Evolutionary conservation across 2,113 vertebrate genomes (phyloP).

Genomic region (rabbit (Oryctolagus cuniculus)): DNA sequence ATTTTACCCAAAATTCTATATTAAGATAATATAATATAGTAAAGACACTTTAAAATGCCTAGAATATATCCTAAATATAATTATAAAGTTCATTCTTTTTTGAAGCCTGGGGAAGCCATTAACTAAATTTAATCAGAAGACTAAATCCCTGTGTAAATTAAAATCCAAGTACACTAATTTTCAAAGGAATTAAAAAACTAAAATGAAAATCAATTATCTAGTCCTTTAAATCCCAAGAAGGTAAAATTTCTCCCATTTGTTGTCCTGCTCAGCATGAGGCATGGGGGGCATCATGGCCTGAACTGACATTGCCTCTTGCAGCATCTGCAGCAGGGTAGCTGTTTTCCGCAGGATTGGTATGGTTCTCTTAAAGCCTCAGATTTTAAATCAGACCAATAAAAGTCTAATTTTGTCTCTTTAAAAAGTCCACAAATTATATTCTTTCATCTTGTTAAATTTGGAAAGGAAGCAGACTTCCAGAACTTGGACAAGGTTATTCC

Average conservation of each 20-base stretch:
- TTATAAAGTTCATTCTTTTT: slow-evolving; percentile 56
- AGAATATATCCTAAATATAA: slow-evolving; percentile 28
- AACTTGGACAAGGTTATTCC: not conserved
- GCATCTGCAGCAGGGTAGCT: not conserved
- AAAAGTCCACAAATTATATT: not conserved
- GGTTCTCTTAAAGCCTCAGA: not conserved
- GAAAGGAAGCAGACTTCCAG: slow-evolving; percentile 14
- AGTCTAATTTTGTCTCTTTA: not conserved
- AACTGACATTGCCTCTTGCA: not conserved
- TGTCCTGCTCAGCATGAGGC: not conserved
- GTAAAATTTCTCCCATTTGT: not conserved
- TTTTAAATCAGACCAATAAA: not conserved
- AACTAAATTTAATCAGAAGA: slow-evolving; percentile 51
- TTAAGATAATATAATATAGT: slow-evolving; percentile 35
- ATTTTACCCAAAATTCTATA: slow-evolving; percentile 37
- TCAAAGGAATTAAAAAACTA: slow-evolving; percentile 40
- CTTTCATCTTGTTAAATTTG: not conserved
- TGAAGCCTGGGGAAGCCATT: slow-evolving; percentile 49
- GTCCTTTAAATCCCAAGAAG: not conserved
- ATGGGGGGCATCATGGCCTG: too few relatives aligned
- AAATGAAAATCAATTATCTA: not conserved
- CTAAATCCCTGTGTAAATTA: slow-evolving; percentile 3
- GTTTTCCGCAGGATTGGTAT: not conserved
- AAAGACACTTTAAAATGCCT: not conserved
- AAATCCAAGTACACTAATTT: slow-evolving; percentile 35